Evolutionary conservation across 2,113 vertebrate genomes (phyloP), one percentile per base, ranked within the genome.

Genomic region (Tretioscincus oriximinensis): DNA sequence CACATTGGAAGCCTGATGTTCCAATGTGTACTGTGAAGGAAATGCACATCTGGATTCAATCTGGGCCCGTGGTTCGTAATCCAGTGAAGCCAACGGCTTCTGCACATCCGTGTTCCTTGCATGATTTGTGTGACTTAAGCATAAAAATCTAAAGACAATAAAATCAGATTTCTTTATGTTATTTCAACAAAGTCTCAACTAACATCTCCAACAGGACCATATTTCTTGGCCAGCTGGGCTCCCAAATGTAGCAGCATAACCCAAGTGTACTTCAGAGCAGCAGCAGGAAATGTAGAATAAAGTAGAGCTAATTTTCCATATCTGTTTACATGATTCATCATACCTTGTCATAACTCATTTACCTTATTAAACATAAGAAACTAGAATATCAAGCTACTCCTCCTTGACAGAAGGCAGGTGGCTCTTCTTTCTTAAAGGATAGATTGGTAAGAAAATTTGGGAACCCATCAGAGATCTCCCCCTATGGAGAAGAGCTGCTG

Each of bases 191-290:
- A 29, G 80, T 35, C 26, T 63, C 80, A 70, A 82, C 31, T 11
- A 76, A 63, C 28, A 70, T 31, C 47, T 64, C 45, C 80, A 84
- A 75, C 82, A 58, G 83, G 60, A 88, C 82, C 86, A 89, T 92
- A 91, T 89, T 90, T 92, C 91, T 93, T 91, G 92, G 92, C 86
- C 81, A 87, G 70, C 10, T 78, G 47, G 84, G 76, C 45, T 85
- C 65, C 58, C 74, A 89, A 91, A 86, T 1, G 68, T 18, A 54
- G 72, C 71, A 79, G n/a, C 35, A 76, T 21, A 76, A 80, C 67
- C 67, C 77, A 72, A 70, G 58, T 75, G 76, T 22, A 74, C 69
- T 71, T 81, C 22, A 87, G 41, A 73, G 10, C n/a, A 72, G 14
- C 78, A 81, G 31, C 26, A 66, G 71, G 18, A 61, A 86, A 88